phyloP scores from a whole-genome alignment of 2,888 invertebrate genomes.

The Pimpla rufipes region DNA sequence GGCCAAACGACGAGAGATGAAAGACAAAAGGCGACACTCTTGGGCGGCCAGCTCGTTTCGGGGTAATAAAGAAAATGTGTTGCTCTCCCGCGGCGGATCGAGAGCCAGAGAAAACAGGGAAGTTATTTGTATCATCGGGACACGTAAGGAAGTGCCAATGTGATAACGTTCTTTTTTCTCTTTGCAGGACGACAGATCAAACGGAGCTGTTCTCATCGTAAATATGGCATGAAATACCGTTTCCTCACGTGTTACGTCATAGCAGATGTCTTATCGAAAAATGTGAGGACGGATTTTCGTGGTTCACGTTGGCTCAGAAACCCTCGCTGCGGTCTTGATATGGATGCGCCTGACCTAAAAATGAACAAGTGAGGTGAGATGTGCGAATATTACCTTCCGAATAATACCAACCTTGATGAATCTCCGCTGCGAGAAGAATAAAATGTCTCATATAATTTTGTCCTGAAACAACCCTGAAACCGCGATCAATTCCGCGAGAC shows the following conservation, averaged over 20 bases:
- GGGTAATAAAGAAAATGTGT: slow-evolving; percentile 69
- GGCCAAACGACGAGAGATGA: slow-evolving; percentile 77
- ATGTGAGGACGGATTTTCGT: not conserved
- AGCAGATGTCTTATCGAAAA: not conserved
- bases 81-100: slow-evolving; percentile 56
- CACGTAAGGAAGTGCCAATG: slow-evolving; percentile 18
- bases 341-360: no score
- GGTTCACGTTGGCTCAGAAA: not conserved
- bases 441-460: no score
- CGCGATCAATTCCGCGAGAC: not conserved
- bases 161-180: slow-evolving; percentile 29
- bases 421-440: no score
- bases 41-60: slow-evolving; percentile 60
- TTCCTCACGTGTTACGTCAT: not conserved
- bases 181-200: slow-evolving; percentile 43
- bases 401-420: no score
- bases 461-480: no score
- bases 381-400: no score
- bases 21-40: slow-evolving; percentile 78
- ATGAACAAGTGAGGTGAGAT: no score
- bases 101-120: slow-evolving; percentile 49
- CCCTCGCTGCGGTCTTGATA: no score
- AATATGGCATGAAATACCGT: not conserved
- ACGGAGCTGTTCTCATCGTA: not conserved
- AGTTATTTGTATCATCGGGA: slow-evolving; percentile 60